phyloP scores from a whole-genome alignment of 1,140 invertebrate species.

The Leucophenga varia region DNA sequence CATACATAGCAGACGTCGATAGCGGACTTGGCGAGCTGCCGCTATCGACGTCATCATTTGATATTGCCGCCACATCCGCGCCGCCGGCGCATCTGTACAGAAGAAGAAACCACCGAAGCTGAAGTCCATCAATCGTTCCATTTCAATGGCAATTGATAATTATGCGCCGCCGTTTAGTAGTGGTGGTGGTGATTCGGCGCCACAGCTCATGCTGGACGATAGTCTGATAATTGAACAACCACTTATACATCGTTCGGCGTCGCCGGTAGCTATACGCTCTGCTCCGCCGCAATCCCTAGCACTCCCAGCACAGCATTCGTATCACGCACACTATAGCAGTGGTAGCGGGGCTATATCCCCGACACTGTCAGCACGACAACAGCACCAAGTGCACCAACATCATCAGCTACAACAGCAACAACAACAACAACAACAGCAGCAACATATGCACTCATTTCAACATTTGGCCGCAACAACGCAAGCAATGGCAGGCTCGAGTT shows the following conservation, averaged over 20 bases:
- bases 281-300: conserved; percentile 49
- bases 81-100: too few relatives aligned
- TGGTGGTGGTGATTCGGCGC: conserved; percentile 14
- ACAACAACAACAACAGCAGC: conserved; percentile 32
- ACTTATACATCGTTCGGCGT: conserved; percentile 52
- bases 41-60: conserved; percentile 49
- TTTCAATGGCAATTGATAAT: conserved; percentile 56
- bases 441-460: conserved; percentile 13
- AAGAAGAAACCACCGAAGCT: conserved; percentile 56
- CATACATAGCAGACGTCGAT: conserved; percentile 40
- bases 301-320: conserved; percentile 34
- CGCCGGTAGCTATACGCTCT: conserved; percentile 47
- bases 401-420: conserved; percentile 29
- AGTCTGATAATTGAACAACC: conserved; percentile 50
- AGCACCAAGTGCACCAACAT: conserved; percentile 41
- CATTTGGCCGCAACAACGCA: conserved; percentile 17
- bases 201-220: conserved; percentile 25
- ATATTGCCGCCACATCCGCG: conserved; percentile 51
- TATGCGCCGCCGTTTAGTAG: conserved; percentile 33
- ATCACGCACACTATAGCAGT: conserved; percentile 23
- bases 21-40: conserved; percentile 46
- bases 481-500: conserved; percentile 44
- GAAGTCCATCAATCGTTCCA: conserved; percentile 50
- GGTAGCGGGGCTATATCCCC: too few relatives aligned
- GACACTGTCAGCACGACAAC: conserved; percentile 46